A percentile compares a stretch with the other conserved stretches of the same genome.
Conservation (phyloP, 2,888 invertebrate species). For the Xestia sexstrigata region DNA sequence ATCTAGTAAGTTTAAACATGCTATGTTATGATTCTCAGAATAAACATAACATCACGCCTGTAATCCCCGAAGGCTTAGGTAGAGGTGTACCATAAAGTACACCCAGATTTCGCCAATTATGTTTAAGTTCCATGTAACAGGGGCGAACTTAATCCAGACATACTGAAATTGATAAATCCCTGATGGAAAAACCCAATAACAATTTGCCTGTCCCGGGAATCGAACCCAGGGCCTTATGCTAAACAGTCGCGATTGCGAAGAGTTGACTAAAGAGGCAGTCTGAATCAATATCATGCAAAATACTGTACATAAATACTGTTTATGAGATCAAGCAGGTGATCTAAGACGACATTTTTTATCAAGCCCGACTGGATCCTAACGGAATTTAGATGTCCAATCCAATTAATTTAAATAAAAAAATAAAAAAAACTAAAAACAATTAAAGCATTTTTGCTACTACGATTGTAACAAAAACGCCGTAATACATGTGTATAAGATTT, state of each 20-base stretch:
- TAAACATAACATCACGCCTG: background rate
- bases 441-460: background rate
- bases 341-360: background rate
- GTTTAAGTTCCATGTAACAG: too few species aligned
- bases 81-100: too few species aligned
- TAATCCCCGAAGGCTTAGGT: background rate
- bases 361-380: background rate
- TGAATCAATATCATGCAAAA: too few species aligned
- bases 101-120: too few species aligned
- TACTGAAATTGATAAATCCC: too few species aligned
- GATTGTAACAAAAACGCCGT: background rate
- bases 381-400: too few species aligned
- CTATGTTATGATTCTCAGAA: background rate
- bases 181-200: too few species aligned
- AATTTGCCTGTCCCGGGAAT: too few species aligned
- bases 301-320: background rate
- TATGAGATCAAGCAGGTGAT: background rate
- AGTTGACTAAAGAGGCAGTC: too few species aligned
- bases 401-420: conserved; percentile 11
- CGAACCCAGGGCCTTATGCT: too few species aligned
- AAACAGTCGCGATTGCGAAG: too few species aligned
- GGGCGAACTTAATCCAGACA: too few species aligned
- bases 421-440: background rate
- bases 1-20: background rate
- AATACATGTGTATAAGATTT: conserved; percentile 13